Evolutionary conservation across 2,888 invertebrate genomes (phyloP).

Genomic region (Eucera pruinosa): DNA sequence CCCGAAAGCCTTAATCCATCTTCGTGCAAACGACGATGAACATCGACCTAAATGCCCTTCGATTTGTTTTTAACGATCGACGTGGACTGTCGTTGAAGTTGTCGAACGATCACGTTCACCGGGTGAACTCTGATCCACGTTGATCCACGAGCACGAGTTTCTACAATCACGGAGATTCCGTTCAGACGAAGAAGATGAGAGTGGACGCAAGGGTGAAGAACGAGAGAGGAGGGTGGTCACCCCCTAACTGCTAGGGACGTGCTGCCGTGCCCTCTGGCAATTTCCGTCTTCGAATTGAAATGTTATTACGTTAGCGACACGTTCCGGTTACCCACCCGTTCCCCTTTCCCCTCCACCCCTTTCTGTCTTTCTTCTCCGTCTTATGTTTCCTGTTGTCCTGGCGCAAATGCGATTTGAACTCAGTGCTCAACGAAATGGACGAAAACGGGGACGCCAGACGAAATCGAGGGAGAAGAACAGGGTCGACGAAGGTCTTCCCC

Average conservation of each 20-base stretch:
- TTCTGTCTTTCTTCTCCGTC: slow-evolving; percentile 23
- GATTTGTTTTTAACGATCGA: not conserved
- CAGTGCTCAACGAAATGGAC: slow-evolving; percentile 33
- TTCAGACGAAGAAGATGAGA: slow-evolving; percentile 29
- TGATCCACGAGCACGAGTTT: not conserved
- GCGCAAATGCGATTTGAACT: slow-evolving; percentile 63
- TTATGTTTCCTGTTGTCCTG: slow-evolving; percentile 53
- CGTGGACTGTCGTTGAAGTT: not conserved
- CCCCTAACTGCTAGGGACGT: slow-evolving; percentile 67
- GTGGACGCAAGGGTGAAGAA: slow-evolving; percentile 34
- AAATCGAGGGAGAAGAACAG: slow-evolving; percentile 18
- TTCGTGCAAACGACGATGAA: not conserved
- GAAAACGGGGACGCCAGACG: slow-evolving; percentile 4
- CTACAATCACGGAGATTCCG: not conserved
- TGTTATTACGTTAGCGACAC: slow-evolving; percentile 82
- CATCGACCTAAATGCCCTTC: not conserved
- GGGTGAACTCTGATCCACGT: not conserved
- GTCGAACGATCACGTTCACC: slow-evolving; percentile 4
- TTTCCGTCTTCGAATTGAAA: slow-evolving; percentile 83
- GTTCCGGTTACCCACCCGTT: slow-evolving; percentile 69
- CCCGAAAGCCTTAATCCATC: not conserved
- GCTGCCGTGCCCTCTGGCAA: slow-evolving; percentile 75
- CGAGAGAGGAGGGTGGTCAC: slow-evolving; percentile 58
- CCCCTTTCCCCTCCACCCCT: not conserved
- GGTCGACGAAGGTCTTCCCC: slow-evolving; percentile 23